These are phyloP conservation scores for Polymixis lichenea DNA, from an alignment of 2,888 invertebrate species.

Conservation along the genomic window DNA sequence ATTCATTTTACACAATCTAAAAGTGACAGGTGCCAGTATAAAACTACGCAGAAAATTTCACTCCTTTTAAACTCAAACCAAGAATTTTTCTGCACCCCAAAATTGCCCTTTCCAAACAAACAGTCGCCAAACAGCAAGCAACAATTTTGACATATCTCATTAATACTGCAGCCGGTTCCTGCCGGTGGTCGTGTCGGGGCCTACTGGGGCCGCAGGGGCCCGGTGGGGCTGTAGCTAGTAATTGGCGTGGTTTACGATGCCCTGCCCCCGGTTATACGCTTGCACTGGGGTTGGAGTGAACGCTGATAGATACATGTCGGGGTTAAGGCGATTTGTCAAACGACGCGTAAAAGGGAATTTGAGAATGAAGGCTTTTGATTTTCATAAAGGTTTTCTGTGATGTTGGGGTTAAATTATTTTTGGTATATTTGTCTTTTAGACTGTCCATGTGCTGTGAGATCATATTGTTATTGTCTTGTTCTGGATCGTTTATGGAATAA, in stretches of 20 bases:
- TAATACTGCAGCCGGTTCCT: conserved; percentile 43
- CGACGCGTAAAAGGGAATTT: conserved; percentile 22
- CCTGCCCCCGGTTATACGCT: conserved; percentile 38
- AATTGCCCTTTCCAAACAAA: conserved; percentile 35
- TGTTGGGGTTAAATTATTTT: neutral
- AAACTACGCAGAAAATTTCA: neutral
- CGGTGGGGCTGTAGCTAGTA: conserved; percentile 67
- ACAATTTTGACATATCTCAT: conserved; percentile 59
- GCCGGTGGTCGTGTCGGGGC: conserved; percentile 22
- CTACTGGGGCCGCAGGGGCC: conserved; percentile 20
- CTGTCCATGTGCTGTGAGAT: neutral
- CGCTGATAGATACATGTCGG: conserved; percentile 56
- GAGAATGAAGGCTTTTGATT: conserved; percentile 33
- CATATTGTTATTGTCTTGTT: neutral
- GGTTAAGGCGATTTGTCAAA: conserved; percentile 47
- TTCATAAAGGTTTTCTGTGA: neutral
- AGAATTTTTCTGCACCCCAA: conserved; percentile 2
- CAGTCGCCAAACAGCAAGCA: conserved; percentile 39
- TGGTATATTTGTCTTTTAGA: too few relatives aligned
- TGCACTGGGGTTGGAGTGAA: conserved; percentile 24
- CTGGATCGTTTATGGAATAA: neutral
- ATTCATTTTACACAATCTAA: neutral
- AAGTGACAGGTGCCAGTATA: neutral
- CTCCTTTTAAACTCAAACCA: neutral
- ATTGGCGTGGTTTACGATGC: conserved; percentile 75